Conservation (phyloP, 30 jellyfish, hydroid and myxozoan genomes). For the Morbakka virulenta region DNA sequence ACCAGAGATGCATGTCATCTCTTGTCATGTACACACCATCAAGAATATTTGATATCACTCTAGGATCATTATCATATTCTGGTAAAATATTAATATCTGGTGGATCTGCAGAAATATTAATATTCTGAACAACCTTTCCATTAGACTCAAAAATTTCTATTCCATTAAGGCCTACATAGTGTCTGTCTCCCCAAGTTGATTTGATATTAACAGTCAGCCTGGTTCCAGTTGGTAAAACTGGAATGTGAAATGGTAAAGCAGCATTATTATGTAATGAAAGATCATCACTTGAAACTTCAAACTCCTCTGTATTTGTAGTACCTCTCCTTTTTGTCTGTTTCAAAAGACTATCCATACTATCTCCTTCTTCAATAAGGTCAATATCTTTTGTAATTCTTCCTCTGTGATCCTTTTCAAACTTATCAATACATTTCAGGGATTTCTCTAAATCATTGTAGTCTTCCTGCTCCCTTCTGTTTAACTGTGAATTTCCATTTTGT, state of each 20-base stretch:
- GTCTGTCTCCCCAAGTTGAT: slow-evolving; percentile 96
- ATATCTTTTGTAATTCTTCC: slow-evolving; percentile 78
- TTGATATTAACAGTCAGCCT: slow-evolving; percentile 58
- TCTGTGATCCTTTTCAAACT: slow-evolving; percentile 67
- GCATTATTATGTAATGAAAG: not conserved
- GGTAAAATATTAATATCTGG: slow-evolving; percentile 84
- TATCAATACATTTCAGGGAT: slow-evolving; percentile 74
- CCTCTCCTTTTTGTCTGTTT: not conserved
- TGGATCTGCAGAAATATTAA: slow-evolving; percentile 89
- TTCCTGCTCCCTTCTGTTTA: slow-evolving; percentile 55
- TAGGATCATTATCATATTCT: slow-evolving; percentile 92
- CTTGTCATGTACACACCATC: slow-evolving; percentile 97
- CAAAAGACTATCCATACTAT: not conserved
- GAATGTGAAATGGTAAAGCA: slow-evolving; percentile 44
- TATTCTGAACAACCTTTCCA: slow-evolving; percentile 69
- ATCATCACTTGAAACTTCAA: not conserved
- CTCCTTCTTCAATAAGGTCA: slow-evolving; percentile 54
- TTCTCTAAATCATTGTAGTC: slow-evolving; percentile 65
- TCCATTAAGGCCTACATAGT: slow-evolving; percentile 95
- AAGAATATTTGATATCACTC: slow-evolving; percentile 78
- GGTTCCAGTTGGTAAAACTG: slow-evolving; percentile 83
- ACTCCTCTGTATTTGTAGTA: not conserved
- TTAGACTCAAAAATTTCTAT: slow-evolving; percentile 72
- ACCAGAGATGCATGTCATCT: slow-evolving; percentile 96
- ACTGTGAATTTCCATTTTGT: not conserved